Conservation (phyloP, 2,888 invertebrate genomes). For the Callimorpha dominula region DNA sequence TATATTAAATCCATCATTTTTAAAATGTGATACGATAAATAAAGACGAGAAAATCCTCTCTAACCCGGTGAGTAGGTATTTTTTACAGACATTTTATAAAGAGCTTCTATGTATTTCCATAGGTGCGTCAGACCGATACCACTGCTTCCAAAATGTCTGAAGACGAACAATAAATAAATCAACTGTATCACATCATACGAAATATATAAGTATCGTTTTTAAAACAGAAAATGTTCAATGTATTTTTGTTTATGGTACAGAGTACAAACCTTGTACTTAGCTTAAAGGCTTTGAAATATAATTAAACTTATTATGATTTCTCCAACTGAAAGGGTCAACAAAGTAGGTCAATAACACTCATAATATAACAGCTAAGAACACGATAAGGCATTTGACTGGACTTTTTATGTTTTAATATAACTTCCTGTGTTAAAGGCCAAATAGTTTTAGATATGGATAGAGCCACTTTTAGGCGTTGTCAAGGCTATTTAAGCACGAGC, state of each 20-base stretch:
- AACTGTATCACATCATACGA: no score
- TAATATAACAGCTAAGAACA: constrained; percentile 10
- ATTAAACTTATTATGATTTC: constrained; percentile 20
- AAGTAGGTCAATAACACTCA: constrained; percentile 22
- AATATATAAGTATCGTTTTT: neutral
- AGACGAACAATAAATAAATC: no score
- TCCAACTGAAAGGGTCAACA: constrained; percentile 17
- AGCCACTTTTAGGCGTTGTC: constrained; percentile 10
- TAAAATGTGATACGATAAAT: no score
- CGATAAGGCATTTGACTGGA: constrained; percentile 19
- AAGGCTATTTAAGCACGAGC: constrained; percentile 2
- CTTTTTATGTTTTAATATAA: constrained; percentile 22
- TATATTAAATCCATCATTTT: neutral
- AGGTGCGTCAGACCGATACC: no score
- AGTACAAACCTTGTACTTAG: constrained; percentile 3
- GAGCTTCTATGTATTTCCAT: no score
- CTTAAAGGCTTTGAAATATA: constrained; percentile 13
- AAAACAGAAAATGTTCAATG: neutral
- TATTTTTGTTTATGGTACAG: neutral
- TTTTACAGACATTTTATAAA: no score
- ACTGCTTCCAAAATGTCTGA: neutral
- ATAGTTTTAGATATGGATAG: constrained; percentile 18
- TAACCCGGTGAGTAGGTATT: no score
- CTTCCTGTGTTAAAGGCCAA: constrained; percentile 20
- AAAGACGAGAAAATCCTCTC: no score